Percentiles rank a stretch among this genome's conserved stretches.
phyloP scores from a whole-genome alignment of 1,140 invertebrate species.

The fruit fly (Drosophila melanogaster) region Release_6_plus_ISO1_MT NT_037436.4:14159001-14159500 shows the following conservation, averaged over 20 bases:
- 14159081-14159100: conserved; percentile 75
- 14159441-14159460: too few relatives aligned
- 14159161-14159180: conserved; percentile 55
- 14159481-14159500: too few relatives aligned
- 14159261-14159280: conserved; percentile 22
- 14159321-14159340: conserved; percentile 24
- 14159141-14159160: conserved; percentile 77
- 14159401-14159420: neutral
- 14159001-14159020: conserved; percentile 37
- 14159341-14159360: conserved; percentile 26
- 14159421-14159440: neutral
- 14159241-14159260: conserved; percentile 41
- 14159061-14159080: conserved; percentile 65
- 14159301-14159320: conserved; percentile 5
- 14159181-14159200: conserved; percentile 49
- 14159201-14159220: conserved; percentile 44
- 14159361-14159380: conserved; percentile 51
- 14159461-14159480: too few relatives aligned
- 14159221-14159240: conserved; percentile 51
- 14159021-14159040: conserved; percentile 80
- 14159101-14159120: conserved; percentile 60
- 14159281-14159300: conserved; percentile 37
- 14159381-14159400: neutral
- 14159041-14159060: conserved; percentile 70
- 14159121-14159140: conserved; percentile 44